Conservation (phyloP, 2,888 invertebrate genomes). For the Eristalis pertinax region DNA sequence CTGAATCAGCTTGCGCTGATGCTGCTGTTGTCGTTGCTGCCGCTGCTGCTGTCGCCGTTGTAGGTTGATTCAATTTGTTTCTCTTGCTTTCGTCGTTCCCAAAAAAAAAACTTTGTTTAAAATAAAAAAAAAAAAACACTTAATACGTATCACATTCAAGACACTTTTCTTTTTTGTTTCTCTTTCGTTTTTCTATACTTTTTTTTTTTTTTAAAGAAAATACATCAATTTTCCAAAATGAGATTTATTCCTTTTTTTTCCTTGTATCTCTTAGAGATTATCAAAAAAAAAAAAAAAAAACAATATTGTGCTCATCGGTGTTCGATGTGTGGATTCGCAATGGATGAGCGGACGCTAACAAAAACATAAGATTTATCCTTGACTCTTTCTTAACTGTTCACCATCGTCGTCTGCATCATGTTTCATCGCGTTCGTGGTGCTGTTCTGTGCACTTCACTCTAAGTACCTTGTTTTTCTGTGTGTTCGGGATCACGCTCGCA, state of each 20-base stretch:
- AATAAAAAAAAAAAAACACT: constrained; percentile 15
- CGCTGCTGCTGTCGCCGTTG: background rate
- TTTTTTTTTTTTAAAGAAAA: constrained; percentile 33
- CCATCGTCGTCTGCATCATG: background rate
- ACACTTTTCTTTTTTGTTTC: constrained; percentile 35
- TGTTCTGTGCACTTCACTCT: background rate
- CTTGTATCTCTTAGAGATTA: constrained; percentile 57
- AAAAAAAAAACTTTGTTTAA: constrained; percentile 35
- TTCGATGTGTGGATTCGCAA: background rate
- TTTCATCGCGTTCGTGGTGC: background rate
- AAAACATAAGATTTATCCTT: constrained; percentile 30
- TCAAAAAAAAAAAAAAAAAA: constrained; percentile 2
- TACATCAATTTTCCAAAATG: constrained; percentile 61
- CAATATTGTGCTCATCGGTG: constrained; percentile 31
- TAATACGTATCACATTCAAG: constrained; percentile 70
- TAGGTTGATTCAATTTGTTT: background rate
- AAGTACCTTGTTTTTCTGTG: background rate
- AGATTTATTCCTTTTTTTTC: constrained; percentile 31
- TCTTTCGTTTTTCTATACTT: background rate
- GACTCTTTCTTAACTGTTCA: background rate
- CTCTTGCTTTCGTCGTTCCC: constrained; percentile 38
- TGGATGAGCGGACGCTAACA: constrained; percentile 30
- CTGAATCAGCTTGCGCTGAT: constrained; percentile 35
- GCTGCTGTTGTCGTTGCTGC: no score
- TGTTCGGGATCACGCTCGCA: no score